These are phyloP conservation scores for Wiebesia pumilae DNA, from an alignment of 1,140 invertebrate genomes.

Conservation along the genomic window DNA sequence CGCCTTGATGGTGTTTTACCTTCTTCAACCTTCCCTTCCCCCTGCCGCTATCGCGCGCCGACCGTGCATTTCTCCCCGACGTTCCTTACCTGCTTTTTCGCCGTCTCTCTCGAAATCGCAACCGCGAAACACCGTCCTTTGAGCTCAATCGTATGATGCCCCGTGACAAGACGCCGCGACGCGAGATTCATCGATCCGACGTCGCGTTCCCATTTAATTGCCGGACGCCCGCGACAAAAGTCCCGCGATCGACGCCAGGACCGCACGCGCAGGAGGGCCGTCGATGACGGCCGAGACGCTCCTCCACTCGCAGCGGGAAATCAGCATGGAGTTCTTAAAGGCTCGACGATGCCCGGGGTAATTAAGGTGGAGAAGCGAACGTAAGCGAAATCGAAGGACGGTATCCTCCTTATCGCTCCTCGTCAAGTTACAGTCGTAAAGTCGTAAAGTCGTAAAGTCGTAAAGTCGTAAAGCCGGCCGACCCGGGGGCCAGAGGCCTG, in stretches of 20 bases:
- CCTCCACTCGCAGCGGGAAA: neutral
- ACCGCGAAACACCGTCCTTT: neutral
- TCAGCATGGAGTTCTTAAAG: neutral
- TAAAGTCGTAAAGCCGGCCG: neutral
- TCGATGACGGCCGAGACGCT: too few species aligned
- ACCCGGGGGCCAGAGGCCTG: neutral
- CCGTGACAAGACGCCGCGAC: neutral
- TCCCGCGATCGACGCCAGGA: too few species aligned
- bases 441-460: constrained; percentile 3
- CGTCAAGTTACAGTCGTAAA: neutral
- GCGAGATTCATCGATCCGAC: neutral
- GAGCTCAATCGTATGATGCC: neutral
- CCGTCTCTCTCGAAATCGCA: neutral
- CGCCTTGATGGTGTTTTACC: constrained; percentile 3
- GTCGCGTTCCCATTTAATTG: neutral
- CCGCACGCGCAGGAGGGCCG: too few species aligned
- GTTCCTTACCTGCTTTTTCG: neutral
- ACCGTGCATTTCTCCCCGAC: too few species aligned
- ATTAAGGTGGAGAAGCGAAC: neutral
- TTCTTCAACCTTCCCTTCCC: neutral
- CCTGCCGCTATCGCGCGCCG: too few species aligned
- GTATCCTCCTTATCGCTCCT: neutral
- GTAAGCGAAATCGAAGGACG: neutral
- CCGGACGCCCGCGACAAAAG: too few species aligned
- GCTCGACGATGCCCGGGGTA: neutral